Base-by-base conservation (phyloP, 2,888 invertebrate species). In the Ornithoptera priamus region DNA sequence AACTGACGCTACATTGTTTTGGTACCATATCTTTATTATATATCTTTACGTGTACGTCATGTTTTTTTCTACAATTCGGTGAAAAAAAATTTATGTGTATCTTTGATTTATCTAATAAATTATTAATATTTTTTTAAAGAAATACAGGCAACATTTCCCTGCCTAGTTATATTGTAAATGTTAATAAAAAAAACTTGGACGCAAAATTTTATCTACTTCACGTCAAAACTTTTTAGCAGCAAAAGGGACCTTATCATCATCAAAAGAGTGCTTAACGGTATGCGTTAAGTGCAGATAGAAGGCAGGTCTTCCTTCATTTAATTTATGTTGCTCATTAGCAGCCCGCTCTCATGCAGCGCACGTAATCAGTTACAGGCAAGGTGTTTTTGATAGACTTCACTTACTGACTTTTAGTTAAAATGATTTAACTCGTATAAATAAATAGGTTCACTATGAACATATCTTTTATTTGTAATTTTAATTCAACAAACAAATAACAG, bases 241-340 rank as follows among this genome's bases (percentile, higher is more conserved):
- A 56, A 56, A 36, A 64, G 18, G 12, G 57, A 57, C 57, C 57
- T 57, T 57, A 57, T 57, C 57, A 20, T 57, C n/a, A 57, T 57
- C 57, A 57, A 57, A 57, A 57, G 57, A 57, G 57, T 20, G 57
- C 20, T 50, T 57, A 57, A 57, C 57, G 57, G 59, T 39, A 39
- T 62, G 39, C 30, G 58, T 58, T 50, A 22, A 22, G n/a, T 62
- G 58, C 66, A 70, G 66, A 18, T 63, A 62, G 62, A 62, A 66
- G 70, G 57, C 57, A 65, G 62, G 59, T 58, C 66, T 70, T 70
- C 66, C 66, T 62, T 66, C 66, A 66, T 70, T 66, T 66, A 70
- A 70, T 70, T 70, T 70, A 70, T 70, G 70, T 70, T 39, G 66
- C 66, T 70, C 70, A 66, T 70, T 70, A 70, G 62, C 70, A 66